Percentiles rank a stretch among this genome's conserved stretches.
phyloP scores from a whole-genome alignment of 2,797 vertebrate species.

The Leptodactylus fallax region DNA sequence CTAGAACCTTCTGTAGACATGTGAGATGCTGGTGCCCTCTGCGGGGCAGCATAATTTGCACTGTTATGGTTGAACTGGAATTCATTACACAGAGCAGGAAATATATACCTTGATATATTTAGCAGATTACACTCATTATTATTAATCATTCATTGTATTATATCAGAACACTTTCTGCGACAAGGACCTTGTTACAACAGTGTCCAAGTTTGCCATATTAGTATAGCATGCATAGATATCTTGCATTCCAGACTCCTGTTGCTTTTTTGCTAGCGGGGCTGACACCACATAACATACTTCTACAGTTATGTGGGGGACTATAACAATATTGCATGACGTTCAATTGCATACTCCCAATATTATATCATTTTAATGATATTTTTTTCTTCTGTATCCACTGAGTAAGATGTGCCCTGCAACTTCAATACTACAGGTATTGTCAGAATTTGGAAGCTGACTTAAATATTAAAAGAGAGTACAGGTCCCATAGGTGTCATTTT shows the following conservation, averaged over 20 bases:
- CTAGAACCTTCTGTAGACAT: not conserved
- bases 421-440: constrained; percentile 11
- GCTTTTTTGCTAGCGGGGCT: constrained; percentile 42
- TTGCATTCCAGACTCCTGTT: constrained; percentile 42
- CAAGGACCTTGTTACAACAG: constrained; percentile 43
- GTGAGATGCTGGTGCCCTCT: constrained; percentile 14
- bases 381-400: constrained; percentile 1
- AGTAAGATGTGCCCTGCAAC: constrained; percentile 7
- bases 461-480: not conserved
- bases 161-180: constrained; percentile 56
- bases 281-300: constrained; percentile 29
- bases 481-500: not conserved
- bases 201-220: constrained; percentile 49
- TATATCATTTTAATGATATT: not conserved
- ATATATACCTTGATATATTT: constrained; percentile 65
- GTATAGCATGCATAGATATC: constrained; percentile 56
- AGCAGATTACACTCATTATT: constrained; percentile 63
- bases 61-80: constrained; percentile 68
- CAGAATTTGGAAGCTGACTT: not conserved
- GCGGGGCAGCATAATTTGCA: constrained; percentile 62
- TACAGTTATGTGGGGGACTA: not conserved
- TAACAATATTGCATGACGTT: constrained; percentile 37
- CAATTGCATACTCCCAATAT: constrained; percentile 20
- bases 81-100: constrained; percentile 67
- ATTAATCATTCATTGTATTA: constrained; percentile 70